Conservation (phyloP, 2,888 invertebrate genomes). For the Nemoura dubitans region DNA sequence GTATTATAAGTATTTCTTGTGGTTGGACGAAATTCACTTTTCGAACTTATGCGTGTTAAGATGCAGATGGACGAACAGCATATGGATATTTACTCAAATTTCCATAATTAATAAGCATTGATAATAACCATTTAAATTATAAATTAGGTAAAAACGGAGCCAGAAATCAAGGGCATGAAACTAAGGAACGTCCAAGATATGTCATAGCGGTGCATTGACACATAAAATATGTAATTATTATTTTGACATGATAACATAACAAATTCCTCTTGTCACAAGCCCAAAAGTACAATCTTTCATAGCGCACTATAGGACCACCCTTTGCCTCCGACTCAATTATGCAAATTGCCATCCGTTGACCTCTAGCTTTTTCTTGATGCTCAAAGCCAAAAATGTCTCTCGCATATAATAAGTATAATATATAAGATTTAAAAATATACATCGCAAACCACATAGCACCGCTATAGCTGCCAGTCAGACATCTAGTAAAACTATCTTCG, state of each 20-base stretch:
- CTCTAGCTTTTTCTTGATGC: background rate
- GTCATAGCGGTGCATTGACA: slow-evolving; percentile 12
- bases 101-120: too few species aligned
- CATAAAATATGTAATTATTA: background rate
- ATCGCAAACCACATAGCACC: background rate
- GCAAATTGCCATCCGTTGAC: slow-evolving; percentile 7
- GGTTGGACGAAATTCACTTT: too few species aligned
- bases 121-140: too few species aligned
- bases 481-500: background rate
- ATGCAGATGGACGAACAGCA: too few species aligned
- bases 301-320: background rate
- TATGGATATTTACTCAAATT: too few species aligned
- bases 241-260: background rate
- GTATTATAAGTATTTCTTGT: background rate
- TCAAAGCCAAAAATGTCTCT: background rate
- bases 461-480: background rate
- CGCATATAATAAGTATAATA: too few species aligned
- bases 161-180: too few species aligned
- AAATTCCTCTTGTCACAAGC: background rate
- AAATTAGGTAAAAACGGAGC: too few species aligned
- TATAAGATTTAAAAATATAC: slow-evolving; percentile 3
- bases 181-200: background rate
- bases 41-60: too few species aligned
- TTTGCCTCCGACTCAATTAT: background rate
- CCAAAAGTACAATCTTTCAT: background rate